A percentile compares a stretch with the other conserved stretches of the same genome.
Evolutionary conservation across 2,888 invertebrate genomes (phyloP).

Genomic region (Drosophila parthenogenetica): DNA sequence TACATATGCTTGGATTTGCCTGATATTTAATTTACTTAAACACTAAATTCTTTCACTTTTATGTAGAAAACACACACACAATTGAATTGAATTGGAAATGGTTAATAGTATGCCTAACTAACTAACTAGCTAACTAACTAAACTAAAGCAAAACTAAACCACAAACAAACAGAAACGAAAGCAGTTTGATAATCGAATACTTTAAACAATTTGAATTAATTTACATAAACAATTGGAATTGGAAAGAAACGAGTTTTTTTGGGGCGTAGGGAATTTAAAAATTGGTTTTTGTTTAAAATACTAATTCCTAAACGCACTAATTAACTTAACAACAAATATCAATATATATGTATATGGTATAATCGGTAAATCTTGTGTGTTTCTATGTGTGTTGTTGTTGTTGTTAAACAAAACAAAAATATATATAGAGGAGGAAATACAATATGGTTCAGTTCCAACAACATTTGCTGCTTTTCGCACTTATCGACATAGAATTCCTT

Average conservation of each 20-base stretch:
- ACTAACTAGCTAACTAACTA: conserved; percentile 61
- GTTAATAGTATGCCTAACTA: conserved; percentile 59
- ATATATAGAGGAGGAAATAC: conserved; percentile 31
- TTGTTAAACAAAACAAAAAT: conserved; percentile 18
- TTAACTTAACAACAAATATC: conserved; percentile 32
- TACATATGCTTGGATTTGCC: conserved; percentile 30
- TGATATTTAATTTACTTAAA: conserved; percentile 45
- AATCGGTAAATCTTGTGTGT: conserved; percentile 26
- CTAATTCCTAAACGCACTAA: conserved; percentile 28
- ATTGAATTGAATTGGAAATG: conserved; percentile 74
- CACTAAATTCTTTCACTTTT: conserved; percentile 25
- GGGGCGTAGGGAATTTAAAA: conserved; percentile 4
- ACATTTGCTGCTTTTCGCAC: conserved; percentile 35
- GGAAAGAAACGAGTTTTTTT: conserved; percentile 15
- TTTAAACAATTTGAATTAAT: conserved; percentile 19
- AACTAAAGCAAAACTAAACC: conserved; percentile 23
- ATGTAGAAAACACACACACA: too few relatives aligned
- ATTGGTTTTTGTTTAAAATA: conserved; percentile 30
- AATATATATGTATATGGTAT: conserved; percentile 8
- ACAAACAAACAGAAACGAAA: conserved; percentile 10
- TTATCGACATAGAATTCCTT: conserved; percentile 50
- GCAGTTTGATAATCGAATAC: too few relatives aligned
- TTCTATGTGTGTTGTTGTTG: conserved; percentile 14
- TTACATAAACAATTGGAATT: conserved; percentile 37
- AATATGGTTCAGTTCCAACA: conserved; percentile 68